Conservation (phyloP, 2,797 vertebrate genomes). For the Paedocypris micromegethes region DNA sequence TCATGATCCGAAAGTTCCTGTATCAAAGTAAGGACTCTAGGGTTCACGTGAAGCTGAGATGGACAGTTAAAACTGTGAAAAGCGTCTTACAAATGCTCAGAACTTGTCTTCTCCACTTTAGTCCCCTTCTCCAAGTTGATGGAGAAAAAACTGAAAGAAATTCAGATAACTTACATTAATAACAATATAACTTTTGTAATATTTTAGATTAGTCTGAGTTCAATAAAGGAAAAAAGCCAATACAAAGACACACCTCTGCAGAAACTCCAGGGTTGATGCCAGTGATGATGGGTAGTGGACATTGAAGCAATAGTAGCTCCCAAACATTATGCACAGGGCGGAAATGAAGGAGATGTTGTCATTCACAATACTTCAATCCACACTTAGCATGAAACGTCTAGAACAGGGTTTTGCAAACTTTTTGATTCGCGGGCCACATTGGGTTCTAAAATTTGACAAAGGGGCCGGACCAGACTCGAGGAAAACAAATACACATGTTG, state of each 20-base stretch:
- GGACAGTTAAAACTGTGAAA: too few relatives aligned
- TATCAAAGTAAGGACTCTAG: constrained; percentile 39
- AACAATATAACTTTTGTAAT: too few relatives aligned
- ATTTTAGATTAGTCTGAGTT: too few relatives aligned
- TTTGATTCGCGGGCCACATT: too few relatives aligned
- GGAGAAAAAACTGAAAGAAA: constrained; percentile 1
- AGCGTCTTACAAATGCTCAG: too few relatives aligned
- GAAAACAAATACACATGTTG: too few relatives aligned
- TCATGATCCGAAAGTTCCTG: constrained; percentile 42
- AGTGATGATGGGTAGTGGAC: constrained; percentile 1
- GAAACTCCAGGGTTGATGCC: not conserved
- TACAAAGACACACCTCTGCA: constrained; percentile 5
- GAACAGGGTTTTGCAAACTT: too few relatives aligned
- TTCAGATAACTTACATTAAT: too few relatives aligned
- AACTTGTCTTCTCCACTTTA: constrained; percentile 43
- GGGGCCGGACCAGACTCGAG: too few relatives aligned
- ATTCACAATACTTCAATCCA: constrained; percentile 1
- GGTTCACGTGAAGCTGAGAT: constrained; percentile 38
- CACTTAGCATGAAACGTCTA: not conserved
- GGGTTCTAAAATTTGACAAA: too few relatives aligned
- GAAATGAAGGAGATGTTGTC: not conserved
- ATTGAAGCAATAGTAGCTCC: not conserved
- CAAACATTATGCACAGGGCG: constrained; percentile 1
- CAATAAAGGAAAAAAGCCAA: too few relatives aligned
- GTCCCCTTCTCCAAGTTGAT: constrained; percentile 38